Conservation (phyloP, 2,888 invertebrate species). For the Chloroclysta siterata region DNA sequence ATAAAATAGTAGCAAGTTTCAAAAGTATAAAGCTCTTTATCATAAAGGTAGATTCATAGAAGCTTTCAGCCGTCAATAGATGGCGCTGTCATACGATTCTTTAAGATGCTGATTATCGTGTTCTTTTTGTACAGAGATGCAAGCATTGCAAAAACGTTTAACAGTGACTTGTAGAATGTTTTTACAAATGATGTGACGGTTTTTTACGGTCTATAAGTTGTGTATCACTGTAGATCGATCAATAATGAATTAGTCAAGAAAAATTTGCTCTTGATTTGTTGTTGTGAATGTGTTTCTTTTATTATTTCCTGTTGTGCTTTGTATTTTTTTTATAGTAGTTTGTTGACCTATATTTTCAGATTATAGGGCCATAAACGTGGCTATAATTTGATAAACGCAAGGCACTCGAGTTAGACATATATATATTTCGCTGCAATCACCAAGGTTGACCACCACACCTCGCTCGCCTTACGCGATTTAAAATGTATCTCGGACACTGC, state of each 20-base stretch:
- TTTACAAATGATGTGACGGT: constrained; percentile 9
- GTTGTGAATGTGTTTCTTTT: not conserved
- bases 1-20: not conserved
- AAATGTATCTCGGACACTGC: constrained; percentile 43
- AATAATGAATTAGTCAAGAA: constrained; percentile 18
- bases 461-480: constrained; percentile 56
- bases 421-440: constrained; percentile 33
- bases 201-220: constrained; percentile 14
- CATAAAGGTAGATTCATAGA: not conserved
- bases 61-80: not conserved
- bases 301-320: not conserved
- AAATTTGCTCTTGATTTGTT: constrained; percentile 9
- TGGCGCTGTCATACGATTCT: not conserved
- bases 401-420: constrained; percentile 13
- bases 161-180: constrained; percentile 20
- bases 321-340: not conserved
- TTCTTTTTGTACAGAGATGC: constrained; percentile 16
- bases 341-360: not conserved
- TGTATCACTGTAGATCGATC: constrained; percentile 26
- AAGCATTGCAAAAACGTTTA: constrained; percentile 5
- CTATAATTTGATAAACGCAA: constrained; percentile 4
- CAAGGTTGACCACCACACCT: constrained; percentile 65
- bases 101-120: not conserved
- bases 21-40: not conserved
- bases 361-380: not conserved